Base-by-base conservation (phyloP, 2,797 vertebrate genomes). In the Tenualosa thibaudeaui region DNA sequence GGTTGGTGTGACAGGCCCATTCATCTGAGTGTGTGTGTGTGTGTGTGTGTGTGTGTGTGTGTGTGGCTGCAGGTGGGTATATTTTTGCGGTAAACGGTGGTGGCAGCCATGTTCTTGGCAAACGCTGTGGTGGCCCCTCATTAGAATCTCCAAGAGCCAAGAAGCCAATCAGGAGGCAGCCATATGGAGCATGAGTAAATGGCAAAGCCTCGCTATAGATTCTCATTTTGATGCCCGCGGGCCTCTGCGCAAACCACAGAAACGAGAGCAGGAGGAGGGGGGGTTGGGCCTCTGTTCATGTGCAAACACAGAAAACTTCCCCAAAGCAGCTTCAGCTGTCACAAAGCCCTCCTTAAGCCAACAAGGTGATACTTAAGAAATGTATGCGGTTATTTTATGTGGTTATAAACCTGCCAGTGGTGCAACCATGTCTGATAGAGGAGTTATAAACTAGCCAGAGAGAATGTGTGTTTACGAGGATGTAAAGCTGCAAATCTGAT, bases 41-140 rank as follows among this genome's bases (percentile, higher is more conserved):
- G 53, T 54, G 53, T 54, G 53, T 54, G 22, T n/a, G 50, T 51
- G 50, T 51, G 7, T 51, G 50, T 51, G 50, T 51, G 50, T 51
- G 50, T 51, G 50, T 9, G 56, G 83, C 83, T 83, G 82, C 81
- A 88, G 81, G 62, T 83, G 83, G 84, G 37, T 24, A 49, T 54
- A 56, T 51, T 65, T 37, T n/a, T 15, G 24, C 9, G 12, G 24
- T 75, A 75, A 75, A 75, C 1, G 15, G 17, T 3, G 12, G 54
- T 13, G 71, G 40, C 37, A 9, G 71, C 71, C 40, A 78, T 78
- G 22, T 78, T 78, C 1, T 46, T 15, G 40, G 71, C 15, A 78
- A 78, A 46, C 71, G 26, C 17, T 1, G 3, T 7, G 71, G 15
- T 3, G 40, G 37, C 19, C 40, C 8, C 37, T 78, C 71, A 46